phyloP scores from a whole-genome alignment of 2,113 vertebrate genomes.

The Tragelaphus strepsiceros region DNA sequence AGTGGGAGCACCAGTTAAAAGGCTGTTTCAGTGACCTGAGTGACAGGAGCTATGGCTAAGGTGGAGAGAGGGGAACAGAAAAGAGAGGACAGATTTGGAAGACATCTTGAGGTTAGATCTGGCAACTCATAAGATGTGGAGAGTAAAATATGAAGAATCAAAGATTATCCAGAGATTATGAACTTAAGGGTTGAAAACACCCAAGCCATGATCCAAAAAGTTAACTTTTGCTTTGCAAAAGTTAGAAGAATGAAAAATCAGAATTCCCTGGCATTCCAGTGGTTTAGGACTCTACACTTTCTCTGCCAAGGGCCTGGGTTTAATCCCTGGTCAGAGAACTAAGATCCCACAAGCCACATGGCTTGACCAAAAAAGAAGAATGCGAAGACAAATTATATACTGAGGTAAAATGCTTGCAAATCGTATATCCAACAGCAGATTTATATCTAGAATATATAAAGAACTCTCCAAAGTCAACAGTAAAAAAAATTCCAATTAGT shows the following conservation, averaged over 20 bases:
- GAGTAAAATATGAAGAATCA: constrained; percentile 30
- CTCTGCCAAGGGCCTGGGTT: background rate
- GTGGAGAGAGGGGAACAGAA: background rate
- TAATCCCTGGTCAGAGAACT: background rate
- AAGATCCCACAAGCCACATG: background rate
- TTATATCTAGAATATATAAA: constrained; percentile 46
- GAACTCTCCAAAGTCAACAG: constrained; percentile 22
- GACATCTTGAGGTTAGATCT: background rate
- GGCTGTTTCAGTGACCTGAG: background rate
- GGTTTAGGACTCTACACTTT: background rate
- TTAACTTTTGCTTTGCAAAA: constrained; percentile 37
- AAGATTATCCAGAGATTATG: constrained; percentile 18
- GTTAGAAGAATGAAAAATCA: constrained; percentile 5
- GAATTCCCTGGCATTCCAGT: background rate
- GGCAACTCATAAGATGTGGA: background rate
- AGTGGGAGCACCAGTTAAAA: background rate
- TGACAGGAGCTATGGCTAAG: background rate
- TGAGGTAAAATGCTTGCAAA: constrained; percentile 48
- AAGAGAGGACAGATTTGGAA: background rate
- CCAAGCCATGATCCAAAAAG: constrained; percentile 6
- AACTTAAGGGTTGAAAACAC: constrained; percentile 2
- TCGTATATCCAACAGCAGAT: constrained; percentile 28
- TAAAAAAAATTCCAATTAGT: background rate
- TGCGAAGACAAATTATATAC: background rate
- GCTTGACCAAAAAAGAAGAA: background rate